Evolutionary conservation across 92 coral and sea anemone genomes (phyloP).

Genomic region (Micromussa lordhowensis): DNA sequence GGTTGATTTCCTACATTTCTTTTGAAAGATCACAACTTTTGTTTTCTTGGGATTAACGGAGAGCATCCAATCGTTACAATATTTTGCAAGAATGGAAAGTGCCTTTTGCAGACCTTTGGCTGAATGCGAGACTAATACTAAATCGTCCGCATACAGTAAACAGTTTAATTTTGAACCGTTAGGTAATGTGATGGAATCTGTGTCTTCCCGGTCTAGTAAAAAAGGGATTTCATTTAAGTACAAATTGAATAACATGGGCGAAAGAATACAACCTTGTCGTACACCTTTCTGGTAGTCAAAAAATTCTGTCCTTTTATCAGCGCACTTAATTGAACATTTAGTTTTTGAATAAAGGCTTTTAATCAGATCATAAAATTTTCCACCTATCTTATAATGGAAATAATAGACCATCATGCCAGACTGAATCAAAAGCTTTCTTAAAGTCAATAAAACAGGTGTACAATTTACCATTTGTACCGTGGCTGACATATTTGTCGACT

Average conservation of each 20-base stretch:
- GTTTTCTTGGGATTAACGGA: too few relatives aligned
- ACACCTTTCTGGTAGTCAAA: conserved; percentile 21
- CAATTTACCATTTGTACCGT: conserved; percentile 32
- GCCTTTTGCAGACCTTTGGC: conserved; percentile 5
- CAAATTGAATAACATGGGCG: conserved; percentile 11
- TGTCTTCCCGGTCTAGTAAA: background rate
- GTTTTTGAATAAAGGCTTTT: conserved; percentile 54
- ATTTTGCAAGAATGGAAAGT: conserved; percentile 1
- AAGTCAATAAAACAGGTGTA: conserved; percentile 59
- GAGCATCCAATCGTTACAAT: too few relatives aligned
- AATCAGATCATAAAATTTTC: conserved; percentile 51
- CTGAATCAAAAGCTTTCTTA: conserved; percentile 72
- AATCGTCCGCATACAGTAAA: too few relatives aligned
- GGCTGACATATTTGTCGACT: conserved; percentile 50
- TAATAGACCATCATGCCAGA: conserved; percentile 61
- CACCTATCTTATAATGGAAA: conserved; percentile 32
- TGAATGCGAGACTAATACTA: too few relatives aligned
- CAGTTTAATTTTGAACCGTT: conserved; percentile 12
- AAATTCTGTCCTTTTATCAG: conserved; percentile 8
- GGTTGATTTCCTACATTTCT: too few relatives aligned
- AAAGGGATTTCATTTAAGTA: conserved; percentile 15
- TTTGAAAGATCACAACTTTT: too few relatives aligned
- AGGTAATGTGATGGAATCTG: background rate
- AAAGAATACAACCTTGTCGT: too few relatives aligned
- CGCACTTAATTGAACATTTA: too few relatives aligned